A percentile compares a stretch with the other conserved stretches of the same genome.
These are phyloP conservation scores for Podabrus alpinus DNA, from an alignment of 2,888 invertebrate species.

Conservation along the genomic window DNA sequence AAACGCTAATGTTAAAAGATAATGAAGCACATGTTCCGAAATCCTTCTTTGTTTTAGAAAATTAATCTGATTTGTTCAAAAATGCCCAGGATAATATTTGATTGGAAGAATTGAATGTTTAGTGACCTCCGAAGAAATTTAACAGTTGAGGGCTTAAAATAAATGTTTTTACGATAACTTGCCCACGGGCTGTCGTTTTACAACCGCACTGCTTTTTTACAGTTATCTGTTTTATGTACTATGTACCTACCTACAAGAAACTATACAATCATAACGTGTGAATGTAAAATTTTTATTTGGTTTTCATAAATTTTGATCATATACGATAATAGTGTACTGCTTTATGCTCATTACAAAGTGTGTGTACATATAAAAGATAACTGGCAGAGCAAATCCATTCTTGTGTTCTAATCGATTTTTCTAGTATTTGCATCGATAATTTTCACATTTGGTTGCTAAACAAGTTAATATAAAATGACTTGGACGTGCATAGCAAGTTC, in stretches of 20 bases:
- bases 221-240: slow-evolving; percentile 30
- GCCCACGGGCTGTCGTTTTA: slow-evolving; percentile 28
- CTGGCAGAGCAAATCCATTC: background rate
- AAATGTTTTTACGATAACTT: slow-evolving; percentile 33
- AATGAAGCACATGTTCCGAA: background rate
- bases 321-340: slow-evolving; percentile 12
- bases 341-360: slow-evolving; percentile 10
- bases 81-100: background rate
- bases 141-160: slow-evolving; percentile 32
- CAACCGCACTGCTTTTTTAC: slow-evolving; percentile 33
- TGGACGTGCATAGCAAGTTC: background rate
- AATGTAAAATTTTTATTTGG: background rate
- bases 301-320: background rate
- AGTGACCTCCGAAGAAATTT: slow-evolving; percentile 23
- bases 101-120: background rate
- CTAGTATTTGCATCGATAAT: background rate
- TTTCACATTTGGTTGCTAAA: background rate
- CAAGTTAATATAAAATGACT: background rate
- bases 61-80: background rate
- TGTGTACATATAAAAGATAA: background rate
- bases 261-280: slow-evolving; percentile 29
- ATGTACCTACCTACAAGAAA: slow-evolving; percentile 30
- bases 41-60: background rate
- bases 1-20: slow-evolving; percentile 8
- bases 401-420: background rate